Conservation (phyloP, 37 sponge, comb jelly and placozoan species). For the Ephydatia muelleri region DNA sequence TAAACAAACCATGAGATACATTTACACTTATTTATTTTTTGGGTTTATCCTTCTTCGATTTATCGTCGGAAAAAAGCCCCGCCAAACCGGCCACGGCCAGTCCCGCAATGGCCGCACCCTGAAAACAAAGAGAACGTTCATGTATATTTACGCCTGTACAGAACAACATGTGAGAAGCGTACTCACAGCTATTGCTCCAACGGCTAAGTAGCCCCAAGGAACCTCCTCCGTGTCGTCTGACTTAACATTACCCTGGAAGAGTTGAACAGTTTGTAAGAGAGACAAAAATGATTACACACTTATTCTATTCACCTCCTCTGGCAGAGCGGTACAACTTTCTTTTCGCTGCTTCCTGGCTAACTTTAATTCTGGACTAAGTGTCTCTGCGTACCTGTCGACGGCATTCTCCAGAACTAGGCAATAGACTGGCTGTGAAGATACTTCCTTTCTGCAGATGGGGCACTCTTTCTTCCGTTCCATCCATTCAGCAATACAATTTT, state of each 20-base stretch:
- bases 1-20: neutral
- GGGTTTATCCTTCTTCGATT: neutral
- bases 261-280: neutral
- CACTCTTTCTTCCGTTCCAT: slow-evolving; percentile 31
- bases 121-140: neutral
- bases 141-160: too few species aligned
- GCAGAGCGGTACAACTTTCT: neutral
- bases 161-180: neutral
- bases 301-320: neutral
- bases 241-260: neutral
- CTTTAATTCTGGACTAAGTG: neutral
- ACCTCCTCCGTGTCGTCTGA: neutral
- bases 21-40: neutral
- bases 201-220: neutral
- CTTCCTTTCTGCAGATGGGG: slow-evolving; percentile 48
- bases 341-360: neutral
- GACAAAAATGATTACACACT: neutral
- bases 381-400: slow-evolving; percentile 3
- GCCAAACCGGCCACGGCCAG: neutral
- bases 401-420: slow-evolving; percentile 60
- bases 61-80: neutral
- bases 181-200: neutral
- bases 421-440: slow-evolving; percentile 36
- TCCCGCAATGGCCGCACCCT: neutral
- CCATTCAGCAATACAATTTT: slow-evolving; percentile 62